Conservation (phyloP, 1,140 invertebrate genomes). For the Chironomus tepperi region DNA sequence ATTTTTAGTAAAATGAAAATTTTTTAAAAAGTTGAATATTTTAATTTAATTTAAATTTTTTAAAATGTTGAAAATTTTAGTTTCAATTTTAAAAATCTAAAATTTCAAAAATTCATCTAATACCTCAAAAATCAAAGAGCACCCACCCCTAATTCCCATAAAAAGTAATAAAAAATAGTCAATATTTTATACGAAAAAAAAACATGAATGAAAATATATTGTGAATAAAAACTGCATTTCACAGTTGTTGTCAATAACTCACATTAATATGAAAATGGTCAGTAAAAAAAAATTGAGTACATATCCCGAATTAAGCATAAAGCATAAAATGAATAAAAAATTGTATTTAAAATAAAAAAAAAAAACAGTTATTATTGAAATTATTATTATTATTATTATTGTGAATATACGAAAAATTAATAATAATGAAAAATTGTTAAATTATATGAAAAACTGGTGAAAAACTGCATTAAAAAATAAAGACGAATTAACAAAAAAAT, state of each 20-base stretch:
- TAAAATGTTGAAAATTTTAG: no score
- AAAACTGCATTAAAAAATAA: not conserved
- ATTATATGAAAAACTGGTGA: slow-evolving; percentile 11
- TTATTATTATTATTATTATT: slow-evolving; percentile 17
- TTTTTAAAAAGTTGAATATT: no score
- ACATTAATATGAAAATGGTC: not conserved
- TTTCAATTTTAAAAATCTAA: no score
- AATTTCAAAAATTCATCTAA: no score
- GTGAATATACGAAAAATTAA: slow-evolving; percentile 11
- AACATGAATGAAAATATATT: no score
- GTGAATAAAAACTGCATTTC: no score
- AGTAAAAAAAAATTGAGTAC: not conserved
- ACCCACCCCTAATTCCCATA: no score
- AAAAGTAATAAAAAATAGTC: no score
- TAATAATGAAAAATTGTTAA: slow-evolving; percentile 11
- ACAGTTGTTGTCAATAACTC: not conserved
- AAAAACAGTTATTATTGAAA: slow-evolving; percentile 15
- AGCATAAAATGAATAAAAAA: not conserved
- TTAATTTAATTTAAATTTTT: no score
- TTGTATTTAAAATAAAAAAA: slow-evolving; percentile 15
- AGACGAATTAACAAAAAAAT: not conserved
- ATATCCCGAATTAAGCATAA: slow-evolving; percentile 16
- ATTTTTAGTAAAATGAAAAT: no score
- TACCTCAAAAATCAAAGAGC: no score
- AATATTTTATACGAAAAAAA: no score